Evolutionary conservation across 2,113 vertebrate species (phyloP), one percentile per base, ranked within the genome.

Genomic region (Pachycephala philippinensis): DNA sequence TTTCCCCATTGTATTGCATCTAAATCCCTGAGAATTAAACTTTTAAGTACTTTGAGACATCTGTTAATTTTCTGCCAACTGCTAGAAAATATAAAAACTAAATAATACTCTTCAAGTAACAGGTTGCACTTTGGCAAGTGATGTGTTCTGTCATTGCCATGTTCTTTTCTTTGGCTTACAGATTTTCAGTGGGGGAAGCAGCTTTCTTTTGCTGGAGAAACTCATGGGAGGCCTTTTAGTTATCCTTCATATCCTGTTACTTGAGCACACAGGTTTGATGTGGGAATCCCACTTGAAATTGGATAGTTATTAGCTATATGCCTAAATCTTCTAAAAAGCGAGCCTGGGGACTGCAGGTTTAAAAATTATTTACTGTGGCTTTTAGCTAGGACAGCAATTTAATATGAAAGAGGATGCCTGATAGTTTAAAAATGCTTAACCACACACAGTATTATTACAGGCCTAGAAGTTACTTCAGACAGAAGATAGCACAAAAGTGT

Each of bases 91-190:
- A 15, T 1, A 28, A 42, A 68, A 11, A 47, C 17, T 30, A 40
- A 65, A 13, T 44, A 61, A 20, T n/a, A 53, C 2, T 57, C 15
- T 57, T 31, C n/a, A 57, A 14, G 15, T 35, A 77, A 21, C 26
- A 37, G 13, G 28, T 44, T 39, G 11, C 7, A 21, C 47, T 31
- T 69, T 20, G 27, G n/a, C 28, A 47, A 35, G 40, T 9, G 7
- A 13, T 0, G 0, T 9, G 2, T 49, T 56, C 37, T 24, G 19
- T 45, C 27, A 42, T 47, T 45, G 23, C 44, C 7, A 0, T 6
- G 4, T 44, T 53, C 52, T 74, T 52, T 39, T 56, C 35, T 75
- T 74, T 37, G 44, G 44, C 44, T 20, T 44, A 12, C 0, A 12
- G 47, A 24, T 81, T 72, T 66, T 61, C 13, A 18, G 11, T 57